Base-by-base conservation (phyloP, 2,113 vertebrate species). In the Scomber colias region DNA sequence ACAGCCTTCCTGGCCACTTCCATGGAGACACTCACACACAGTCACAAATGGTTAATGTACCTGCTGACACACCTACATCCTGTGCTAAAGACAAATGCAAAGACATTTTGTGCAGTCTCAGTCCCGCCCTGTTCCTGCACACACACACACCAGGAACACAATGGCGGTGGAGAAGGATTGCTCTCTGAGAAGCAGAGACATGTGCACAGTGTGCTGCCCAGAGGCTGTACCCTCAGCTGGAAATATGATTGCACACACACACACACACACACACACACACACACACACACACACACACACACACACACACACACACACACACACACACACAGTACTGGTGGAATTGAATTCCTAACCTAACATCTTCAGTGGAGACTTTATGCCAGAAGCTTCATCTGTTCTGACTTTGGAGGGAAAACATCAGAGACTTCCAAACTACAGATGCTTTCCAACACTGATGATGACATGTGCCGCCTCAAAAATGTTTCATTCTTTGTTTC, bases 181-280 rank as follows among this genome's bases (percentile, higher is more conserved):
- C 24, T 54, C 27, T 40, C 64, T 49, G 31, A 45, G 60, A 66
- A 68, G 31, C 57, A 59, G 21, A 69, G 15, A 16, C 17, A 67
- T 46, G 40, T 1, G 4, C 31, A 49, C 21, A 44, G 35, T 40
- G 11, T 56, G 27, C 49, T 54, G 57, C 40, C 44, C 56, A 49
- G 55, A 62, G 40, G 40, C 45, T 65, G 30, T n/a, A 53, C n/a
- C 11, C 57, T 81, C 69, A 75, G 48, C 78, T 65, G 67, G 66
- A 83, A 66, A 70, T 65, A 69, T 70, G 67, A 59, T 72, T 53
- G 55, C 46, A 74, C 75, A 79, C 31, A 77, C 46, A 65, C 2
- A 64, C 11, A 31, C 44, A 15, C n/a, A 69, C 19, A 63, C 55
- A 76, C 77, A 80, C 44, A 78, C 49, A 62, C 0, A 67, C 6